These are phyloP conservation scores for Lycodopsis pacificus DNA, from an alignment of 2,797 vertebrate species.

Conservation along the genomic window DNA sequence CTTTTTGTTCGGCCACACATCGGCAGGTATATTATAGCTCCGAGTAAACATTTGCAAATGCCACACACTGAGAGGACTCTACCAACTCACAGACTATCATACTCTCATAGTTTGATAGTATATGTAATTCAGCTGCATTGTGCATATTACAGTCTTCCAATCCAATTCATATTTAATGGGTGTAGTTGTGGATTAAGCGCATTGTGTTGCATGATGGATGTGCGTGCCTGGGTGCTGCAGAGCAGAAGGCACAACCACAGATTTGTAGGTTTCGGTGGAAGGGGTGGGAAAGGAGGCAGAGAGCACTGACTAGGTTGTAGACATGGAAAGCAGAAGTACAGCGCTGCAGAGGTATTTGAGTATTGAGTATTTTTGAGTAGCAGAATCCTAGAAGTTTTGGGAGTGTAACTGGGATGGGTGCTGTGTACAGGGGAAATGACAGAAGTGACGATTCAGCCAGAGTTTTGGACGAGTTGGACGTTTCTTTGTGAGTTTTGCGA, in stretches of 20 bases:
- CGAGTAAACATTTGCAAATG: constrained; percentile 13
- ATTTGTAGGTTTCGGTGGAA: not conserved
- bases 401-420: not conserved
- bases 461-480: constrained; percentile 38
- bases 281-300: not conserved
- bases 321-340: not conserved
- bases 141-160: not conserved
- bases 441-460: constrained; percentile 14
- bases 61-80: not conserved
- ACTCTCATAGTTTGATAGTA: not conserved
- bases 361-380: not conserved
- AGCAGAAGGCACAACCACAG: not conserved
- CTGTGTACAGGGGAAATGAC: constrained; percentile 4
- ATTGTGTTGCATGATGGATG: not conserved
- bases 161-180: not conserved
- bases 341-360: not conserved
- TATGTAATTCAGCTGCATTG: constrained; percentile 4
- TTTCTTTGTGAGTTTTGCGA: constrained; percentile 28
- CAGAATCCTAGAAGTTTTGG: not conserved
- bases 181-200: constrained; percentile 3
- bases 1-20: constrained; percentile 28
- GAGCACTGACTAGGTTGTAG: not conserved
- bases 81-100: not conserved
- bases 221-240: not conserved
- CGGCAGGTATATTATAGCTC: not conserved